Evolutionary conservation across 2,888 invertebrate genomes (phyloP), one percentile per base, ranked within the genome.

Genomic region (Volucella inanis): DNA sequence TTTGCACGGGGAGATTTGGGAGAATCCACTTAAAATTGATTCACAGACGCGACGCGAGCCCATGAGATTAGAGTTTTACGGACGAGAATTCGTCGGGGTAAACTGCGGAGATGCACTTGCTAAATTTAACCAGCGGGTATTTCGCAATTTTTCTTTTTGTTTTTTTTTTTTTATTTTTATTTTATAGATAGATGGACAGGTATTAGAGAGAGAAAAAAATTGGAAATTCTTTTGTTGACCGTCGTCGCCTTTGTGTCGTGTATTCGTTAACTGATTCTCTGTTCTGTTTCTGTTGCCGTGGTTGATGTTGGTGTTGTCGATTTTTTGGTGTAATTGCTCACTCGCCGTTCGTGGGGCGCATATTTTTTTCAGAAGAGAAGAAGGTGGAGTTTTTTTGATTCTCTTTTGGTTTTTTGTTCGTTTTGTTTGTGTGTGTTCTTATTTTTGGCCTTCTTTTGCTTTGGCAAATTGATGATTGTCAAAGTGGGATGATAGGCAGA

Each of bases 331-430:
- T 50, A 43, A 38, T 65, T 14, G 52, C 9, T 67, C 49, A 50
- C 38, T 72, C 50, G 22, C 38, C 41, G 57, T 14, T 57, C 55
- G 39, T 47, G 31, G 47, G 61, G 59, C 55, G 55, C 81, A 85
- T 31, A 31, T 31, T 31, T 31, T 31, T 80, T 67, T 75, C 50
- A 71, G 70, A 38, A 55, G 54, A 55, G 57, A 80, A 79, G 70
- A 75, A 84, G 81, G 81, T 85, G 76, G 81, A 85, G 76, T 83
- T 85, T 80, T 84, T 71, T 47, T 65, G 1, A 2, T 31, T 31
- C 31, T 31, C 31, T 31, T 59, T 62, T 72, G 61, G 52, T 38
- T 72, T 72, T 62, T 52, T 41, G 61, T 72, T 62, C 50, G 52
- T 2, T 22, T 22, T 22, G 18, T 22, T 22, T 57, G 12, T 41